Percentiles rank a stretch among this genome's conserved stretches.
phyloP scores from a whole-genome alignment of 2,113 vertebrate genomes.

The Cyprinus carpio region DNA sequence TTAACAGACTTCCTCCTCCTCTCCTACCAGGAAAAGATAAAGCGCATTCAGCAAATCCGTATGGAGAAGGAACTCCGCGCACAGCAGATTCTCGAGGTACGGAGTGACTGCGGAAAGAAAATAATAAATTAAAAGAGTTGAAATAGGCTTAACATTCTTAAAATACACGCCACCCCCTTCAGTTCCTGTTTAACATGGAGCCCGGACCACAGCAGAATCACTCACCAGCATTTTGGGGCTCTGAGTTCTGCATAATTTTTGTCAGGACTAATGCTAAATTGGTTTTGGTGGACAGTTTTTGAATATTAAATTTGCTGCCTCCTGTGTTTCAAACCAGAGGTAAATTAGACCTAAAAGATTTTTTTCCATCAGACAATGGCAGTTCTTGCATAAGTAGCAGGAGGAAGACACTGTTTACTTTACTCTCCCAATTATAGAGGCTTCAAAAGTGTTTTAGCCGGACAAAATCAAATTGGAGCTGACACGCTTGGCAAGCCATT shows the following conservation, averaged over 20 bases:
- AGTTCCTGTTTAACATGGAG: slow-evolving; percentile 51
- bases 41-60: slow-evolving; percentile 97
- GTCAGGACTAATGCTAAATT: slow-evolving; percentile 80
- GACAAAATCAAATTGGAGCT: slow-evolving; percentile 79
- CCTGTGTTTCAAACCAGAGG: slow-evolving; percentile 75
- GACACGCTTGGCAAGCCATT: slow-evolving; percentile 81
- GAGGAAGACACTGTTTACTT: slow-evolving; percentile 65
- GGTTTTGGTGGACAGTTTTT: slow-evolving; percentile 78
- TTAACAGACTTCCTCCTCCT: slow-evolving; percentile 57
- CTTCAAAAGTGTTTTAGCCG: slow-evolving; percentile 78
- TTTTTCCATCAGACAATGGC: slow-evolving; percentile 71
- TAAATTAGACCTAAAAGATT: slow-evolving; percentile 80
- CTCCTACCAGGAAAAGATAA: slow-evolving; percentile 92
- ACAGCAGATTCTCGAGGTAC: slow-evolving; percentile 98
- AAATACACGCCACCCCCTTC: slow-evolving; percentile 37
- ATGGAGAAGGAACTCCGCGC: slow-evolving; percentile 99
- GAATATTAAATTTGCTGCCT: slow-evolving; percentile 80
- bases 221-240: slow-evolving; percentile 74
- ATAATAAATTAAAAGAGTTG: slow-evolving; percentile 34
- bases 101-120: slow-evolving; percentile 57
- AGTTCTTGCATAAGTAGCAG: slow-evolving; percentile 78
- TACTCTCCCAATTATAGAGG: slow-evolving; percentile 68
- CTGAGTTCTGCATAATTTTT: slow-evolving; percentile 72
- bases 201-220: slow-evolving; percentile 32
- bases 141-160: slow-evolving; percentile 69